Conservation (phyloP, 2,888 invertebrate species). For the Yponomeuta cagnagella region DNA sequence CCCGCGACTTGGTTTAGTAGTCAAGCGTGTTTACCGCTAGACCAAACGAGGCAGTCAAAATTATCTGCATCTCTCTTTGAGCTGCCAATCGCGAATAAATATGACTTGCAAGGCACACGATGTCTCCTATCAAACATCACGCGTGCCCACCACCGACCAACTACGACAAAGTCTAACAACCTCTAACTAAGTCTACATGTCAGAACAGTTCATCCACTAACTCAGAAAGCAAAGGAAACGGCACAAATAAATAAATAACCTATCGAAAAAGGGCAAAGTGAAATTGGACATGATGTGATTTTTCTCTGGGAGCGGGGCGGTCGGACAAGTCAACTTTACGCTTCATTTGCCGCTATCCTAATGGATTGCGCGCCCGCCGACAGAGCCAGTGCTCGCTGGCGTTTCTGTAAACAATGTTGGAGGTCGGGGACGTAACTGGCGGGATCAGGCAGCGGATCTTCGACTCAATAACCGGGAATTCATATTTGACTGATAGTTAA, state of each 20-base stretch:
- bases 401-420: background rate
- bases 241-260: background rate
- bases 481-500: no score
- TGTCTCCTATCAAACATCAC: no score
- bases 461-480: no score
- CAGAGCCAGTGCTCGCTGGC: background rate
- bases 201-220: background rate
- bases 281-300: background rate
- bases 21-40: no score
- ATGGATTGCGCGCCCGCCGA: constrained; percentile 51
- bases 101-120: no score
- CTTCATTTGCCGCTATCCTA: constrained; percentile 63
- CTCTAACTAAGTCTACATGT: background rate
- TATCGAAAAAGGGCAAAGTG: background rate
- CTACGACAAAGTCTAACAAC: background rate
- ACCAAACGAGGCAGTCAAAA: no score
- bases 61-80: no score
- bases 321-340: constrained; percentile 60
- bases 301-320: constrained; percentile 25
- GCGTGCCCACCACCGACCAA: background rate
- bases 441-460: background rate
- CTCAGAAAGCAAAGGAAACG: background rate
- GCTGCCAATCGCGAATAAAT: no score
- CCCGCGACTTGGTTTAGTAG: no score
- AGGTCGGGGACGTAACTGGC: background rate